phyloP scores from a whole-genome alignment of 2,113 vertebrate species.

The Pterophyllum scalare region DNA sequence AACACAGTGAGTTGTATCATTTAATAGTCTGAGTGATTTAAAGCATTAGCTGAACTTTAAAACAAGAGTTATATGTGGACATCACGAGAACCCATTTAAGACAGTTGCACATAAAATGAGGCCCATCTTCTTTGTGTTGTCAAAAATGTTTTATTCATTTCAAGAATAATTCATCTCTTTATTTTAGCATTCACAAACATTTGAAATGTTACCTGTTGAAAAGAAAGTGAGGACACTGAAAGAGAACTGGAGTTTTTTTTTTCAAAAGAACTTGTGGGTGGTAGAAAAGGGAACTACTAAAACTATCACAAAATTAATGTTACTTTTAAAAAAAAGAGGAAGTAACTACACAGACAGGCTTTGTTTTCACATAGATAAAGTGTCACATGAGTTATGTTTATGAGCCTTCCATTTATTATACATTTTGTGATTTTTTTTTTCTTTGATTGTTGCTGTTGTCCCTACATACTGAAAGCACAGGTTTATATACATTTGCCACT shows the following conservation, averaged over 20 bases:
- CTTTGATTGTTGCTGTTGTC: too few relatives aligned
- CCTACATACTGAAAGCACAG: too few relatives aligned
- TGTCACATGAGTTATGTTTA: background rate
- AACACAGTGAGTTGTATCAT: background rate
- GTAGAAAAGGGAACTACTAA: background rate
- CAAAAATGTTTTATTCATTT: background rate
- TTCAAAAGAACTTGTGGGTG: too few relatives aligned
- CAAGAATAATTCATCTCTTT: background rate
- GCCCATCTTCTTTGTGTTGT: background rate
- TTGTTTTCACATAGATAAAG: background rate
- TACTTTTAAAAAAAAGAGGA: background rate
- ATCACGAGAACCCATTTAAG: background rate
- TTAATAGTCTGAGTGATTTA: background rate
- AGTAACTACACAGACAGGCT: background rate
- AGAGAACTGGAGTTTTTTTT: background rate
- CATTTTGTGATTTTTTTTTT: too few relatives aligned
- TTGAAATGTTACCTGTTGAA: background rate
- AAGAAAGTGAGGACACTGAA: background rate
- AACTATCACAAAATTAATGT: background rate
- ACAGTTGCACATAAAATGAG: background rate
- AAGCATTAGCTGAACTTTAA: background rate
- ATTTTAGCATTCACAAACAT: background rate
- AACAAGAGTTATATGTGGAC: background rate
- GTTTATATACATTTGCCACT: too few relatives aligned
- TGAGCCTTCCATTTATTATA: too few relatives aligned